phyloP scores from a whole-genome alignment of 2,797 vertebrate genomes.

The Lycodopsis pacificus region DNA sequence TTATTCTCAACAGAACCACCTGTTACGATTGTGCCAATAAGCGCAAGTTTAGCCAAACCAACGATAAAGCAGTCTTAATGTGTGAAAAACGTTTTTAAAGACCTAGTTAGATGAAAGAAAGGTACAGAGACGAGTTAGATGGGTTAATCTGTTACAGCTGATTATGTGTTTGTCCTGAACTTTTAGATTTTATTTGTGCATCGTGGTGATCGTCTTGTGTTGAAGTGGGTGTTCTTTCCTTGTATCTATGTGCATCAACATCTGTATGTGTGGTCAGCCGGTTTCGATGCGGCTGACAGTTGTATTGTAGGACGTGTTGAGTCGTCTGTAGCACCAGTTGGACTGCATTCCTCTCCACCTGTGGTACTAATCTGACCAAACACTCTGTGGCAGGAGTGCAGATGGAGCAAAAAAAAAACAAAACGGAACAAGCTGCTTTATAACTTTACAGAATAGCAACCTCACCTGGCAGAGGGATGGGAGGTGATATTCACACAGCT shows the following conservation, averaged over 20 bases:
- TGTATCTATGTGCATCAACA: slow-evolving; percentile 56
- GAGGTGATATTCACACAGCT: slow-evolving; percentile 48
- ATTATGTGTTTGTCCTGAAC: slow-evolving; percentile 52
- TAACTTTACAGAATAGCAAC: slow-evolving; percentile 29
- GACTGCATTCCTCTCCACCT: slow-evolving; percentile 65
- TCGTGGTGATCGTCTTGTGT: slow-evolving; percentile 52
- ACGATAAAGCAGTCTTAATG: slow-evolving; percentile 66
- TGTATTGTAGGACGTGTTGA: slow-evolving; percentile 38
- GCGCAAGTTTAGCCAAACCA: slow-evolving; percentile 40
- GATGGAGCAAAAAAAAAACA: slow-evolving; percentile 18
- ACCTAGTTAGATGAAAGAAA: slow-evolving; percentile 17
- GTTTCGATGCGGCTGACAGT: slow-evolving; percentile 19
- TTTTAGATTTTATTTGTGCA: slow-evolving; percentile 35
- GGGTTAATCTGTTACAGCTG: slow-evolving; percentile 59
- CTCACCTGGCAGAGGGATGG: neutral
- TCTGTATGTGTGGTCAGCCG: slow-evolving; percentile 55
- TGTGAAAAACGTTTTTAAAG: slow-evolving; percentile 18
- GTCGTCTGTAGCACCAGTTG: slow-evolving; percentile 56
- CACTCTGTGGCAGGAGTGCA: slow-evolving; percentile 35
- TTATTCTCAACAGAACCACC: slow-evolving; percentile 33
- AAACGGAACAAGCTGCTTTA: slow-evolving; percentile 49
- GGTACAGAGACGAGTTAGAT: slow-evolving; percentile 54
- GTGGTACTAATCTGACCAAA: slow-evolving; percentile 67
- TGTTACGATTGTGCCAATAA: slow-evolving; percentile 49
- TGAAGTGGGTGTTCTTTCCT: slow-evolving; percentile 46